Percentiles rank a stretch among this genome's conserved stretches.
Evolutionary conservation across 2,888 invertebrate species (phyloP).

Genomic region (Gari tellinella): DNA sequence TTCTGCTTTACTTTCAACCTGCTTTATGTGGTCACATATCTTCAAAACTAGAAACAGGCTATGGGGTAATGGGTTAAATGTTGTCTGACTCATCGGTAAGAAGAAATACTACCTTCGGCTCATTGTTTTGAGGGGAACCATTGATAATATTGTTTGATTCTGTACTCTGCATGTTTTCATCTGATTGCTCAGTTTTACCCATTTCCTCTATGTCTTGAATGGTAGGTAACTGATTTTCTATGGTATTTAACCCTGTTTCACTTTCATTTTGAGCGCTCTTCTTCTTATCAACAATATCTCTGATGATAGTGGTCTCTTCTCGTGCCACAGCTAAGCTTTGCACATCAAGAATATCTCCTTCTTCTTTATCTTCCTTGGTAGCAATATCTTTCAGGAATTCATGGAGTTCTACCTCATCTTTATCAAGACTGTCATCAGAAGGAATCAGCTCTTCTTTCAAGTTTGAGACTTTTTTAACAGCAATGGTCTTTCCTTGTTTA

Average conservation of each 20-base stretch:
- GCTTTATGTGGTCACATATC: too few species aligned
- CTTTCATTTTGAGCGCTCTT: constrained; percentile 3
- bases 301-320: constrained; percentile 37
- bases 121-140: too few species aligned
- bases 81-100: too few species aligned
- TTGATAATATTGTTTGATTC: too few species aligned
- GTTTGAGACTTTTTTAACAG: constrained; percentile 36
- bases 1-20: too few species aligned
- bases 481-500: constrained; percentile 28
- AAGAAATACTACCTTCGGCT: too few species aligned
- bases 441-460: constrained; percentile 22
- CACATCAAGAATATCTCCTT: background rate
- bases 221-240: too few species aligned
- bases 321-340: background rate
- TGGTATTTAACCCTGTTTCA: background rate
- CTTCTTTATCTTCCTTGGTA: constrained; percentile 6
- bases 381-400: constrained; percentile 7
- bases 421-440: constrained; percentile 44
- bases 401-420: constrained; percentile 36
- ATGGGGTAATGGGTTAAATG: too few species aligned
- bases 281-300: constrained; percentile 38
- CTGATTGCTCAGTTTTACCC: too few species aligned
- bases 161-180: too few species aligned
- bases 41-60: too few species aligned
- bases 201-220: too few species aligned